A percentile compares a stretch with the other conserved stretches of the same genome.
phyloP scores from a whole-genome alignment of 23 tunicate species.

The Aplidium turbinatum region DNA sequence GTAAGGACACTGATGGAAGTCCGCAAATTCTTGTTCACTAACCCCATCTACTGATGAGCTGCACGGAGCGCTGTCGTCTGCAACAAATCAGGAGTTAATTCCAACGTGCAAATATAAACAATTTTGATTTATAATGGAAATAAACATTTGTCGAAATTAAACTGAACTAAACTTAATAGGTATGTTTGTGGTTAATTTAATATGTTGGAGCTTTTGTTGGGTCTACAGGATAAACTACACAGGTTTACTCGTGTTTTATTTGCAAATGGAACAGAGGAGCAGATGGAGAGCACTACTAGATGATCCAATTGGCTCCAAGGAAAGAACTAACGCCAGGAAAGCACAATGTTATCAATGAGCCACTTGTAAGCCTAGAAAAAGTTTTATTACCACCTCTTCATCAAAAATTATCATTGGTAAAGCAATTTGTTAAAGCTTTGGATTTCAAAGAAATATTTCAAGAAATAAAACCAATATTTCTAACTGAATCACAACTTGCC shows the following conservation, averaged over 20 bases:
- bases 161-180: conserved; percentile 24
- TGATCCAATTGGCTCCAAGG: conserved; percentile 2
- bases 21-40: too few relatives aligned
- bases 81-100: too few relatives aligned
- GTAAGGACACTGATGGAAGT: too few relatives aligned
- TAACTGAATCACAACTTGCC: too few relatives aligned
- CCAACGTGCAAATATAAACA: too few relatives aligned
- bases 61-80: too few relatives aligned
- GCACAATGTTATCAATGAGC: conserved; percentile 20
- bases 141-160: too few relatives aligned
- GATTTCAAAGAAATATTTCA: conserved; percentile 13
- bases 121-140: too few relatives aligned
- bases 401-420: conserved; percentile 3
- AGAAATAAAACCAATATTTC: conserved; percentile 24
- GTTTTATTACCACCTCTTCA: conserved; percentile 31
- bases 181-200: conserved; percentile 37
- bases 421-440: conserved; percentile 44
- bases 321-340: conserved; percentile 25
- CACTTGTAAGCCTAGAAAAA: conserved; percentile 8
- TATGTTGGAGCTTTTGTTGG: conserved; percentile 7
- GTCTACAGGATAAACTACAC: conserved; percentile 19
- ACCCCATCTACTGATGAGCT: too few relatives aligned
- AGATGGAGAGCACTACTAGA: conserved; percentile 21
- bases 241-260: conserved; percentile 34
- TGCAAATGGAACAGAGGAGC: conserved; percentile 31